Percentiles rank a stretch among this genome's conserved stretches.
Evolutionary conservation across 2,888 invertebrate genomes (phyloP).

Genomic region (Aproaerema taeniolella): DNA sequence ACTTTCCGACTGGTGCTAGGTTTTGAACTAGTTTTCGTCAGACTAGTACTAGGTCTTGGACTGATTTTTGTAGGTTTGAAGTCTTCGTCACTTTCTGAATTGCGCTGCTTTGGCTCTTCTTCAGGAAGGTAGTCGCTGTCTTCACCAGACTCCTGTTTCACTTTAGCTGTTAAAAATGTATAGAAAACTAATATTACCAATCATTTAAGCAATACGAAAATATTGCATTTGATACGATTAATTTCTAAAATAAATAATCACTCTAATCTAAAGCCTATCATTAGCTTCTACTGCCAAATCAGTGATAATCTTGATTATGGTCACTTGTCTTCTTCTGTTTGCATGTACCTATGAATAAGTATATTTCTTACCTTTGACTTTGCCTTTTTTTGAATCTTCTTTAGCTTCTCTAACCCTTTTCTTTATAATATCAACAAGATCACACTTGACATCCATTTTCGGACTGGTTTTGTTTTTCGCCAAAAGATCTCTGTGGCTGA

Average conservation of each 20-base stretch:
- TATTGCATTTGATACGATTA: no score
- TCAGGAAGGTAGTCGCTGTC: conserved; percentile 73
- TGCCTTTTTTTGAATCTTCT: conserved; percentile 40
- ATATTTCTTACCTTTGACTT: conserved; percentile 48
- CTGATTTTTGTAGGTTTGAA: conserved; percentile 53
- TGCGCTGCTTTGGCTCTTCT: conserved; percentile 33
- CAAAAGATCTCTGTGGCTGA: conserved; percentile 60
- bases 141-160: conserved; percentile 48
- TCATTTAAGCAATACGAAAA: no score
- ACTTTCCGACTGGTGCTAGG: conserved; percentile 37
- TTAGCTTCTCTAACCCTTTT: conserved; percentile 65
- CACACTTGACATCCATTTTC: conserved; percentile 61
- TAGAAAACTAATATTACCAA: background rate
- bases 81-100: conserved; percentile 53
- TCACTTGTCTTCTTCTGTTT: no score
- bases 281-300: no score
- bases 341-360: no score
- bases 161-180: conserved; percentile 38
- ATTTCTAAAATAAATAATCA: no score
- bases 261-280: no score
- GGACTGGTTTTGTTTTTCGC: conserved; percentile 32
- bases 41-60: conserved; percentile 22
- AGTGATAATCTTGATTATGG: no score
- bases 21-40: background rate
- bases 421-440: conserved; percentile 73